Evolutionary conservation across 2,888 invertebrate genomes (phyloP), one percentile per base, ranked within the genome.

Genomic region (Sarcophaga rosellei): DNA sequence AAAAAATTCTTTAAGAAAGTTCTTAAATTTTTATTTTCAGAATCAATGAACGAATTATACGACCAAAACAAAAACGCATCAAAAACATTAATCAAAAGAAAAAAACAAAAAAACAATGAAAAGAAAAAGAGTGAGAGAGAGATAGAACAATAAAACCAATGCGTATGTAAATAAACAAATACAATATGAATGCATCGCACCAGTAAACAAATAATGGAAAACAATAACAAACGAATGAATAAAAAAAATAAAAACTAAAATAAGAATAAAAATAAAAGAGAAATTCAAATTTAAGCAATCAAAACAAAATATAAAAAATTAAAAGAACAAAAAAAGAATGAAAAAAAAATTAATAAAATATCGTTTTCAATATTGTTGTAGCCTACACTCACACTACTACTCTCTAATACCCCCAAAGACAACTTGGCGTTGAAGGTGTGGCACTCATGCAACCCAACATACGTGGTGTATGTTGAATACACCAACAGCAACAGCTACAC

Each of bases 221-320:
- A 57, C 17, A 63, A 21, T 20, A 70, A 73, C 2, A 57, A 21
- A 45, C 20, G 35, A 79, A 21, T 44, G 45, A 74, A 61, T 53
- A 74, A 59, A 69, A 65, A 2, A 68, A 12, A 65, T 59, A 72
- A 63, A 45, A 59, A 61, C 3, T 68, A 20, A 69, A 47, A 47
- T 15, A 69, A 69, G 23, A 66, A 72, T 35, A 11, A 59, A 59
- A 23, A 23, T 12, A 57, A 74, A 78, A 77, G 62, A 82, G 76
- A 82, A 79, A 82, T 68, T 76, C 66, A 82, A 59, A 57, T 75
- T 82, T 62, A 66, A 68, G 20, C 59, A 80, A 72, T 77, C 63
- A 83, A 83, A 73, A 83, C 63, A 83, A 83, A 86, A 83, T 82
- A 76, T 66, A 83, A 83, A 47, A 47, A 47, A 47, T 3, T 15